phyloP scores from a whole-genome alignment of 2,797 vertebrate genomes.

The Hypotaenidia philippensis region DNA sequence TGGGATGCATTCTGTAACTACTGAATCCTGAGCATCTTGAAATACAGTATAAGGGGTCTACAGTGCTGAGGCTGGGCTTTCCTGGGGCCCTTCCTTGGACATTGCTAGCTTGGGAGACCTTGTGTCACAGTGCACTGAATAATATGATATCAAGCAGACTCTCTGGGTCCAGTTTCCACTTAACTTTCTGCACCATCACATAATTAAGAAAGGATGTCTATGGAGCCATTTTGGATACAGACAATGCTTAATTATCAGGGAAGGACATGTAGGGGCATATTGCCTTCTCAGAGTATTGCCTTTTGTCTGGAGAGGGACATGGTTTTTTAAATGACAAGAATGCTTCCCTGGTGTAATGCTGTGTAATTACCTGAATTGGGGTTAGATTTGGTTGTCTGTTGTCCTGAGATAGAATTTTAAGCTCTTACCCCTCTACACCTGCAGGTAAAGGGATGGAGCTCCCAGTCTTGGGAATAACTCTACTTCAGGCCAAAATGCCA shows the following conservation, averaged over 20 bases:
- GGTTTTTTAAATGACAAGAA: background rate
- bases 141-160: background rate
- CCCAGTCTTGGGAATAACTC: background rate
- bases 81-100: background rate
- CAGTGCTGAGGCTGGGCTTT: background rate
- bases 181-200: background rate
- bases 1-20: background rate
- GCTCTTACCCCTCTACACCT: background rate
- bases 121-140: background rate
- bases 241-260: background rate
- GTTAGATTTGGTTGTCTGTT: background rate
- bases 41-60: background rate
- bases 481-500: background rate
- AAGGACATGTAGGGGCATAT: background rate
- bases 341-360: background rate
- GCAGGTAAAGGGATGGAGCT: background rate
- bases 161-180: background rate
- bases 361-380: background rate
- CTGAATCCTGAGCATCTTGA: background rate
- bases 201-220: background rate
- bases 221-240: background rate
- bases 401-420: background rate
- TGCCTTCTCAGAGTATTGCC: background rate
- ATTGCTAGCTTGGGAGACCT: background rate
- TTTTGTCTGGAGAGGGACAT: background rate